Percentiles rank a stretch among this genome's conserved stretches.
phyloP scores from a whole-genome alignment of 2,113 vertebrate genomes.

The Crocuta crocuta region DNA sequence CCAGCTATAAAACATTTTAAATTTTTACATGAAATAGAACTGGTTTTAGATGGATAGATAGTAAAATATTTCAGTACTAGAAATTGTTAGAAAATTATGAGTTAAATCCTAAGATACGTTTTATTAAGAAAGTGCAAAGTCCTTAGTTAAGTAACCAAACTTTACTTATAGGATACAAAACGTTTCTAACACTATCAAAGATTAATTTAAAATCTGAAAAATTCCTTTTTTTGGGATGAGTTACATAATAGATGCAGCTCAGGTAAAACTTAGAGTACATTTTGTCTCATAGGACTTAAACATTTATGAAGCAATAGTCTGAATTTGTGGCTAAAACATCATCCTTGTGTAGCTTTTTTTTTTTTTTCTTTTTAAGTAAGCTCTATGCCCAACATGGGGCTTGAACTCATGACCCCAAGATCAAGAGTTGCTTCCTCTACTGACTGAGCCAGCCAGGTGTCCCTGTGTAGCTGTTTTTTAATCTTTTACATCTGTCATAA shows the following conservation, averaged over 20 bases:
- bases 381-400: not conserved
- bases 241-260: not conserved
- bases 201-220: constrained; percentile 46
- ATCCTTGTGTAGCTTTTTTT: not conserved
- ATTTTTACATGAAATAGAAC: not conserved
- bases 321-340: not conserved
- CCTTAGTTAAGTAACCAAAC: not conserved
- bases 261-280: not conserved
- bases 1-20: not conserved
- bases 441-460: not conserved
- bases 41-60: not conserved
- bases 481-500: not conserved
- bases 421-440: not conserved
- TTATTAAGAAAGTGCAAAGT: not conserved
- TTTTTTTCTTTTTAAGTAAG: not conserved
- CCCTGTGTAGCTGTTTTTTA: not conserved
- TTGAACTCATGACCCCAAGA: not conserved
- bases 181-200: not conserved
- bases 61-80: not conserved
- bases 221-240: not conserved
- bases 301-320: not conserved
- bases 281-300: constrained; percentile 23
- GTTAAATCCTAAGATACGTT: not conserved
- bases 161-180: not conserved
- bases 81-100: constrained; percentile 27